Evolutionary conservation across 2,888 invertebrate species (phyloP).

Genomic region (Leucophenga maculata): DNA sequence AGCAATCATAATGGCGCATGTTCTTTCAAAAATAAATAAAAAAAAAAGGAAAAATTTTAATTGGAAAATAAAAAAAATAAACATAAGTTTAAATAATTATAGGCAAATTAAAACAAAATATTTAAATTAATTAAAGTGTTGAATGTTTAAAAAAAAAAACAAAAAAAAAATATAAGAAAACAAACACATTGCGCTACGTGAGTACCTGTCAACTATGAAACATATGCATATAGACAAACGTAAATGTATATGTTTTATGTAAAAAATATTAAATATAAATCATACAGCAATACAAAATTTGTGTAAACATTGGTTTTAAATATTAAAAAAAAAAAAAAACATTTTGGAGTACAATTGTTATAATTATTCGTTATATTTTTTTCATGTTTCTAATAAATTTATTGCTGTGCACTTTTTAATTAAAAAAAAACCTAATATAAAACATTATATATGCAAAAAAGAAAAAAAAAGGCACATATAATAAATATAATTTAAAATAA

Average conservation of each 20-base stretch:
- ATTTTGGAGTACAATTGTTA: too few relatives aligned
- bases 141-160: not conserved
- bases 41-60: not conserved
- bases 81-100: not conserved
- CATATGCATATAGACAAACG: not conserved
- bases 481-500: not conserved
- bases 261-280: too few relatives aligned
- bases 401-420: constrained; percentile 3
- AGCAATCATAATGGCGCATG: too few relatives aligned
- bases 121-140: not conserved
- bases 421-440: not conserved
- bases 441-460: not conserved
- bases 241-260: too few relatives aligned
- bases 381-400: not conserved
- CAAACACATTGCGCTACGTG: constrained; percentile 15
- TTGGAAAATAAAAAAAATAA: not conserved
- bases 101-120: not conserved
- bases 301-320: too few relatives aligned
- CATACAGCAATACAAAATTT: not conserved
- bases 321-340: too few relatives aligned
- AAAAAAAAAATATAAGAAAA: constrained; percentile 8
- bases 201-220: constrained; percentile 8
- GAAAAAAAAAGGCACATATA: not conserved
- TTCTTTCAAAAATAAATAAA: too few relatives aligned
- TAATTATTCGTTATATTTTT: too few relatives aligned